Evolutionary conservation across 2,797 vertebrate species (phyloP).

Genomic region (Peromyscus attwateri): DNA sequence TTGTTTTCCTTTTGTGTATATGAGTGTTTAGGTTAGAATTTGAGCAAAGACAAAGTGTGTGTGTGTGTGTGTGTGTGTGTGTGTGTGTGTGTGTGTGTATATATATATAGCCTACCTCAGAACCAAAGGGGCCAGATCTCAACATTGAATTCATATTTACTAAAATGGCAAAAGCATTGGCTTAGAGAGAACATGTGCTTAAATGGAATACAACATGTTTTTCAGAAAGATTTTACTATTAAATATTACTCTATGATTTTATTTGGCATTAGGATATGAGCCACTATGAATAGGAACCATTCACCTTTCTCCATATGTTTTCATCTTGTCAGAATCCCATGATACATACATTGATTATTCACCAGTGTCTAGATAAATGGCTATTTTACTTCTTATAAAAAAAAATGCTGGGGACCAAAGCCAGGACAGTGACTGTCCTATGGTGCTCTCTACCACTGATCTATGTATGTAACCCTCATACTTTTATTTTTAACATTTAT

Average conservation of each 20-base stretch:
- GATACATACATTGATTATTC: not conserved
- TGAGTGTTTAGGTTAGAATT: constrained; percentile 4
- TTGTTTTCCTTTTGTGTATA: not conserved
- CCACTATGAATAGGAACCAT: not conserved
- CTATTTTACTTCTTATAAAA: not conserved
- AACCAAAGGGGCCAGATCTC: not conserved
- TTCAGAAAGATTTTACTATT: constrained; percentile 46
- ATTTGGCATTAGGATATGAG: not conserved
- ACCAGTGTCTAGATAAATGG: constrained; percentile 8
- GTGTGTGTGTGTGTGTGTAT: too few species aligned
- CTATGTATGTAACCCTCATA: not conserved
- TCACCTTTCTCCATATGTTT: not conserved
- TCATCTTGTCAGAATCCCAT: constrained; percentile 6
- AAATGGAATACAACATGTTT: not conserved
- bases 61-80: too few species aligned
- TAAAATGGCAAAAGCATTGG: constrained; percentile 29
- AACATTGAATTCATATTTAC: constrained; percentile 29
- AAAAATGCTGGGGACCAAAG: not conserved
- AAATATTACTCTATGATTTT: constrained; percentile 15
- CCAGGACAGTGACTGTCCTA: not conserved
- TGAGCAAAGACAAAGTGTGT: not conserved
- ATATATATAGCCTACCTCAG: not conserved
- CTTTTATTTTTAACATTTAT: not conserved
- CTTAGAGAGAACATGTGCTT: constrained; percentile 28
- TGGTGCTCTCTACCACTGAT: not conserved